A percentile compares a stretch with the other conserved stretches of the same genome.
Conservation (phyloP, 2,113 vertebrate species). For the Sapajus apella region DNA sequence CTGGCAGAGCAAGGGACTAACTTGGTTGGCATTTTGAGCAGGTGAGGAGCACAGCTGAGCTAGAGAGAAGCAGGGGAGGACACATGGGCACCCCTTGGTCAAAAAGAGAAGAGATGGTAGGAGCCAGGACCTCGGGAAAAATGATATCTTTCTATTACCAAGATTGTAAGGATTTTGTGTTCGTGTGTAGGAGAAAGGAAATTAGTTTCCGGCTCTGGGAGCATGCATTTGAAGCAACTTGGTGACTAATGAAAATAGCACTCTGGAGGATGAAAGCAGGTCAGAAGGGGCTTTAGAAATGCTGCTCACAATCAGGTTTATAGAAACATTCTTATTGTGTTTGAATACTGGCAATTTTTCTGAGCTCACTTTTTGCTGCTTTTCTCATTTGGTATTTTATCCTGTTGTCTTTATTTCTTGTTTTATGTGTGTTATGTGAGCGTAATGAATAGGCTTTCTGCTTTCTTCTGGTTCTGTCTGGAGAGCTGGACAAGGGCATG, state of each 20-base stretch:
- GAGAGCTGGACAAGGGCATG: neutral
- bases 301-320: neutral
- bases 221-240: constrained; percentile 36
- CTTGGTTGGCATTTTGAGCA: neutral
- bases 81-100: neutral
- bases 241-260: constrained; percentile 56
- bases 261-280: neutral
- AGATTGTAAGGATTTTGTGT: constrained; percentile 61
- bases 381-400: constrained; percentile 32
- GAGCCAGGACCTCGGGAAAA: constrained; percentile 5
- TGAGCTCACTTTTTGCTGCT: neutral
- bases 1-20: too few species aligned
- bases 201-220: constrained; percentile 65
- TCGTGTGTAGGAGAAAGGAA: constrained; percentile 57
- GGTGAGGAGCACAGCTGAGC: neutral
- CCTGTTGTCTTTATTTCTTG: constrained; percentile 20
- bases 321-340: neutral
- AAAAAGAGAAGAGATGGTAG: constrained; percentile 3
- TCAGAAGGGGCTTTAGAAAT: constrained; percentile 31
- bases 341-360: neutral
- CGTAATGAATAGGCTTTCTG: neutral
- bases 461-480: neutral
- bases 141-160: constrained; percentile 58
- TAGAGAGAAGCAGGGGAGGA: neutral
- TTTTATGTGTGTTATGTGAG: neutral